These are phyloP conservation scores for Calameuta idolon DNA, from an alignment of 2,888 invertebrate species.

Conservation along the genomic window DNA sequence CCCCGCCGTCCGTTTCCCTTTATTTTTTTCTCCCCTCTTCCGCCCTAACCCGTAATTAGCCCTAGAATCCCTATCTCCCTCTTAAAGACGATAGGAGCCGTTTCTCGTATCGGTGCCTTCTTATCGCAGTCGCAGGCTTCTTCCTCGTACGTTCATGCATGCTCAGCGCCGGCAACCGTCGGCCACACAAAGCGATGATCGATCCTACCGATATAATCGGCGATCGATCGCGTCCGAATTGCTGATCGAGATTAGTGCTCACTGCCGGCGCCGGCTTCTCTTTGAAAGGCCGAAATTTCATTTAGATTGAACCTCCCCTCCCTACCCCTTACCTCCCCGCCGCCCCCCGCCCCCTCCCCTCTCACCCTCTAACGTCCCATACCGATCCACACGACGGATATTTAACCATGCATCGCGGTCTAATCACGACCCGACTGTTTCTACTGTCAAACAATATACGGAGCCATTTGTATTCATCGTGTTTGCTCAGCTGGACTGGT, in stretches of 20 bases:
- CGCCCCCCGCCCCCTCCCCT: not conserved
- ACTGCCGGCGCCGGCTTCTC: not conserved
- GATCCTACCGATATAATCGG: slow-evolving; percentile 3
- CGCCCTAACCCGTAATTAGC: not conserved
- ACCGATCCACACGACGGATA: not conserved
- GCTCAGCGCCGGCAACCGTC: not conserved
- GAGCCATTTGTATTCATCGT: not conserved
- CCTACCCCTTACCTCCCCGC: not conserved
- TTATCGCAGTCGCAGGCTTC: not conserved
- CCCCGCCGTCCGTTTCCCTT: not conserved
- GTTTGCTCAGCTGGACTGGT: not conserved
- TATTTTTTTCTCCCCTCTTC: not conserved
- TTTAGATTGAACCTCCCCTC: not conserved
- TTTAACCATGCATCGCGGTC: not conserved
- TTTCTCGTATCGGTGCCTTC: not conserved
- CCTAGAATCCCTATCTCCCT: not conserved
- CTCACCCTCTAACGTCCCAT: not conserved
- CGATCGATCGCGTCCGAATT: slow-evolving; percentile 7
- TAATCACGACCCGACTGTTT: not conserved
- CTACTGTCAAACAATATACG: not conserved
- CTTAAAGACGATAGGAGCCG: not conserved
- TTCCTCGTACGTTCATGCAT: not conserved
- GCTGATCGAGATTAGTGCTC: slow-evolving; percentile 1
- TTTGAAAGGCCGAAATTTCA: slow-evolving; percentile 8
- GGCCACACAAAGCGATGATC: not conserved